These are phyloP conservation scores for Daubentonia madagascariensis DNA, from an alignment of 2,113 vertebrate species.

Conservation along the genomic window DNA sequence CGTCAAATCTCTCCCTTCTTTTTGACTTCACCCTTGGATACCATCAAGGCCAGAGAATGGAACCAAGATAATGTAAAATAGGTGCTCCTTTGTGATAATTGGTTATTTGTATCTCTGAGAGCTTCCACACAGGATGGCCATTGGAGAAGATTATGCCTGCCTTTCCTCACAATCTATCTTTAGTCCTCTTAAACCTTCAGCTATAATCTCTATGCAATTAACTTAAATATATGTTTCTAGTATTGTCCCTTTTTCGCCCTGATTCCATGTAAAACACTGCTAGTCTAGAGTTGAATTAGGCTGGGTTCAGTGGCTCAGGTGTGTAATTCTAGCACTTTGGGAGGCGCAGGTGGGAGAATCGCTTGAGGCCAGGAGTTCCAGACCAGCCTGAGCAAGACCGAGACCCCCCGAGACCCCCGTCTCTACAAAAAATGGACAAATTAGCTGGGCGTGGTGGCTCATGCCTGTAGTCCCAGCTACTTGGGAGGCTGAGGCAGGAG, in stretches of 20 bases:
- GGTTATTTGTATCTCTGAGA: conserved; percentile 28
- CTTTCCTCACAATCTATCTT: not conserved
- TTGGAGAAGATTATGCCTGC: conserved; percentile 31
- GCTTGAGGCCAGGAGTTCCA: too few species aligned
- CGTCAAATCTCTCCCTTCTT: conserved; percentile 44
- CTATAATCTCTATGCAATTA: not conserved
- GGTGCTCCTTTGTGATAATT: conserved; percentile 45
- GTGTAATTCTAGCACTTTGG: too few species aligned
- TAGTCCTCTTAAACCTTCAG: not conserved
- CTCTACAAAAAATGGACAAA: too few species aligned
- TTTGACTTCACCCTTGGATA: conserved; percentile 62
- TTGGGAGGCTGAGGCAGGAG: too few species aligned
- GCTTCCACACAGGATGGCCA: not conserved
- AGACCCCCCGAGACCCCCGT: too few species aligned
- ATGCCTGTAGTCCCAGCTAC: too few species aligned
- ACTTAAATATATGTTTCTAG: not conserved
- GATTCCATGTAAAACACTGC: conserved; percentile 41
- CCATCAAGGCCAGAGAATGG: conserved; percentile 45
- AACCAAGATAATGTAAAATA: conserved; percentile 43
- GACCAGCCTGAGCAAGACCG: too few species aligned
- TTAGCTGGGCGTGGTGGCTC: too few species aligned
- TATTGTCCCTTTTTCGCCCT: not conserved
- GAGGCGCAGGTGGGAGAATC: too few species aligned
- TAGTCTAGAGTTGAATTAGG: conserved; percentile 21
- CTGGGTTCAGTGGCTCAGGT: too few species aligned